Percentiles rank a stretch among this genome's conserved stretches.
Conservation (phyloP, 2,888 invertebrate genomes). For the Petrolisthes manimaculis region DNA sequence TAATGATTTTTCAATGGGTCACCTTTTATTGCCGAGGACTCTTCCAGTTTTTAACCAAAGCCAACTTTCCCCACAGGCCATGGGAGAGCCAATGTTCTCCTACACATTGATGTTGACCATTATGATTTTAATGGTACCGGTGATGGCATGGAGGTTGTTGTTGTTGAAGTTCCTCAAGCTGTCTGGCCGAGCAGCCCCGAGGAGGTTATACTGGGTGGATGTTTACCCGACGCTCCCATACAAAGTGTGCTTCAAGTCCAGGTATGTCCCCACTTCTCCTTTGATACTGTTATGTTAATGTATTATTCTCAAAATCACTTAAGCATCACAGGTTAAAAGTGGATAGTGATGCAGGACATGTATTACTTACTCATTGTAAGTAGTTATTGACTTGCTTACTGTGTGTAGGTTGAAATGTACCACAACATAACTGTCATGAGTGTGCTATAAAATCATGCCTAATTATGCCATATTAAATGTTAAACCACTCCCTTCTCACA, state of each 20-base stretch:
- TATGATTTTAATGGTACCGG: constrained; percentile 90
- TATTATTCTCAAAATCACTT: no score
- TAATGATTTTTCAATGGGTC: no score
- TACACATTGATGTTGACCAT: constrained; percentile 74
- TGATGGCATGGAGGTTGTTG: constrained; percentile 95
- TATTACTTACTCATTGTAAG: no score
- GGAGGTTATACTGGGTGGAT: constrained; percentile 94
- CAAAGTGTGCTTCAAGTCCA: constrained; percentile 74
- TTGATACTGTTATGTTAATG: neutral
- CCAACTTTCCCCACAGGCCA: constrained; percentile 27
- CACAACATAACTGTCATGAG: no score
- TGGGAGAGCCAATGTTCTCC: constrained; percentile 66
- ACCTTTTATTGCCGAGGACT: no score
- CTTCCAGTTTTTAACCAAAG: no score
- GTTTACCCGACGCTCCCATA: constrained; percentile 93
- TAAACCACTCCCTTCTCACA: neutral
- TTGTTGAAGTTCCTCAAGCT: no score
- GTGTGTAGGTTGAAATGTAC: no score
- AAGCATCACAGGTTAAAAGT: neutral
- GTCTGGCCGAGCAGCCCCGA: no score
- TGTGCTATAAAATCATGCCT: no score
- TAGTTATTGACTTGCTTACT: no score
- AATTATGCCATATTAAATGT: neutral
- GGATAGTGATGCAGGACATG: no score
- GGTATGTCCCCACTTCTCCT: constrained; percentile 23